Evolutionary conservation across 2,113 vertebrate species (phyloP).

Genomic region (Spizaetus ornatus): DNA sequence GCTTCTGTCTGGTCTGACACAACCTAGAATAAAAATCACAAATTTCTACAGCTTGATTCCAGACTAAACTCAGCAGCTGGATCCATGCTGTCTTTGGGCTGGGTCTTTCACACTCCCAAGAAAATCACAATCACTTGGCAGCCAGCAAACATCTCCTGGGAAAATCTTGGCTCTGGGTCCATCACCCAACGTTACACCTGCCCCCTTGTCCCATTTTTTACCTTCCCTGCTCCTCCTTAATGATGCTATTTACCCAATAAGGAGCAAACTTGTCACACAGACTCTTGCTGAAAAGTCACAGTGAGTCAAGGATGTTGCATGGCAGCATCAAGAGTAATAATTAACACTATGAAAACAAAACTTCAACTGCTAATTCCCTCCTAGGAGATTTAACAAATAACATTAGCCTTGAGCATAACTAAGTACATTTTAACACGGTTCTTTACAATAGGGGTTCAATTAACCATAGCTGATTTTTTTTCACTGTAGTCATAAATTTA

Average conservation of each 20-base stretch:
- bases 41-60: not conserved
- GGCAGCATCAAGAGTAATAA: not conserved
- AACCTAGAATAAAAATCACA: not conserved
- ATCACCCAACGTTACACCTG: not conserved
- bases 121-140: not conserved
- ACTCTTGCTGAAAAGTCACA: not conserved
- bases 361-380: not conserved
- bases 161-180: not conserved
- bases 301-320: not conserved
- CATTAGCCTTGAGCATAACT: conserved; percentile 28
- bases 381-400: conserved; percentile 39
- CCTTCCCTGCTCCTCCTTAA: not conserved
- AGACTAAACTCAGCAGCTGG: not conserved
- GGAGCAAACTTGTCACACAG: not conserved
- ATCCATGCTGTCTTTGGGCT: not conserved
- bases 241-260: not conserved
- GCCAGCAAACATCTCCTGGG: not conserved
- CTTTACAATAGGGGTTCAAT: conserved; percentile 54
- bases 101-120: not conserved
- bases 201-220: not conserved
- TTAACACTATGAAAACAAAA: conserved; percentile 34
- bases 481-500: conserved; percentile 43
- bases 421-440: conserved; percentile 42
- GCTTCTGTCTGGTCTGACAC: not conserved
- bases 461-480: conserved; percentile 48